phyloP scores from a whole-genome alignment of 2,888 invertebrate species.

The Elaeidobius kamerunicus region DNA sequence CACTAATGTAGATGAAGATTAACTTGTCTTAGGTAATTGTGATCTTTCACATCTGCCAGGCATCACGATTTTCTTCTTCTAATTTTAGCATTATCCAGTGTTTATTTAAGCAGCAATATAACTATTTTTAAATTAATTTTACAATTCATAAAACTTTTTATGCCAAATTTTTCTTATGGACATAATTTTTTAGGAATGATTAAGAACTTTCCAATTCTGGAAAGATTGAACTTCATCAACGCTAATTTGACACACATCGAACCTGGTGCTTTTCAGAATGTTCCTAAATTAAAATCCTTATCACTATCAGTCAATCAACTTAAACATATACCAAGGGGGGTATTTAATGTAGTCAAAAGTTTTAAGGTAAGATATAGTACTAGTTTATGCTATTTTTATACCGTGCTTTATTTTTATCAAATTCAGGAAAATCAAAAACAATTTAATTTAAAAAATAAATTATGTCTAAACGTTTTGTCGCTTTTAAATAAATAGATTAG shows the following conservation, averaged over 20 bases:
- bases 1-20: no score
- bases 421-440: no score
- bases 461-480: no score
- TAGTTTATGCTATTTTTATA: no score
- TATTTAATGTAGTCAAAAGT: constrained; percentile 35
- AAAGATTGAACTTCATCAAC: constrained; percentile 35
- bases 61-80: no score
- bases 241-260: constrained; percentile 38
- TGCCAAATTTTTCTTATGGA: background rate
- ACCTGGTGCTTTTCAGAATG: constrained; percentile 36
- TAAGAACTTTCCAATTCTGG: constrained; percentile 36
- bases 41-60: no score
- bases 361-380: constrained; percentile 23
- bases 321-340: constrained; percentile 32
- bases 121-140: background rate
- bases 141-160: background rate
- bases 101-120: background rate
- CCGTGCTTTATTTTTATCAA: background rate
- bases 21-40: no score
- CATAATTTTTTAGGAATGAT: constrained; percentile 34
- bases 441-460: no score
- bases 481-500: no score
- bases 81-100: background rate
- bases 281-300: constrained; percentile 35
- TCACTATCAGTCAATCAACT: constrained; percentile 40